These are phyloP conservation scores for Discoglossus pictus DNA, from an alignment of 2,797 vertebrate genomes.

Conservation along the genomic window DNA sequence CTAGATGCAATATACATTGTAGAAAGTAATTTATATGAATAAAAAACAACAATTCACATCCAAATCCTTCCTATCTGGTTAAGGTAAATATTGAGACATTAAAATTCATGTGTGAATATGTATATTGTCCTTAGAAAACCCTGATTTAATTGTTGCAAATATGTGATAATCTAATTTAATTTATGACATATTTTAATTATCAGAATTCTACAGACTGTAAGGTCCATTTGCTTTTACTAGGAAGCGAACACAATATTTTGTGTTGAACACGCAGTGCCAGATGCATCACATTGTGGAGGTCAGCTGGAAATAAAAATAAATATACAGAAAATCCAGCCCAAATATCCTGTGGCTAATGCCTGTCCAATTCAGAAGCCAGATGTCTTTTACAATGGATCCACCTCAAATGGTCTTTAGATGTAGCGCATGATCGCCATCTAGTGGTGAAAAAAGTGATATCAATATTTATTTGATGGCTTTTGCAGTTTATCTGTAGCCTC, in stretches of 20 bases:
- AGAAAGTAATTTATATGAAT: too few species aligned
- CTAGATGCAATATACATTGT: too few species aligned
- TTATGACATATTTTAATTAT: conserved; percentile 11
- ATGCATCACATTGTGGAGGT: conserved; percentile 35
- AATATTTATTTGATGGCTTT: too few species aligned
- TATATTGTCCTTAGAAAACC: too few species aligned
- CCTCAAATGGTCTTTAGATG: neutral
- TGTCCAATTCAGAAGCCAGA: conserved; percentile 30
- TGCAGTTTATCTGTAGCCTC: too few species aligned
- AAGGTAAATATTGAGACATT: too few species aligned
- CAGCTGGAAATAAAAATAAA: conserved; percentile 14
- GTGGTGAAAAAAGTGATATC: neutral
- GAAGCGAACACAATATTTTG: neutral
- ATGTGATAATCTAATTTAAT: neutral
- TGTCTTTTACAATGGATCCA: conserved; percentile 1
- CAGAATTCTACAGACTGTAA: neutral
- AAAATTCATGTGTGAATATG: too few species aligned
- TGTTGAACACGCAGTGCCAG: conserved; percentile 10
- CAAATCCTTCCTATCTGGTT: too few species aligned
- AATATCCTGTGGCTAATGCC: conserved; percentile 41
- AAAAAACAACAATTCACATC: too few species aligned
- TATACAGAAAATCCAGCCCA: conserved; percentile 16
- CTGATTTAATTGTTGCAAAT: neutral
- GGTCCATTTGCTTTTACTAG: neutral
- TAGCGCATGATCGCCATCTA: conserved; percentile 36